phyloP scores from a whole-genome alignment of 64 coral and sea anemone species.

The Orbicella faveolata region DNA sequence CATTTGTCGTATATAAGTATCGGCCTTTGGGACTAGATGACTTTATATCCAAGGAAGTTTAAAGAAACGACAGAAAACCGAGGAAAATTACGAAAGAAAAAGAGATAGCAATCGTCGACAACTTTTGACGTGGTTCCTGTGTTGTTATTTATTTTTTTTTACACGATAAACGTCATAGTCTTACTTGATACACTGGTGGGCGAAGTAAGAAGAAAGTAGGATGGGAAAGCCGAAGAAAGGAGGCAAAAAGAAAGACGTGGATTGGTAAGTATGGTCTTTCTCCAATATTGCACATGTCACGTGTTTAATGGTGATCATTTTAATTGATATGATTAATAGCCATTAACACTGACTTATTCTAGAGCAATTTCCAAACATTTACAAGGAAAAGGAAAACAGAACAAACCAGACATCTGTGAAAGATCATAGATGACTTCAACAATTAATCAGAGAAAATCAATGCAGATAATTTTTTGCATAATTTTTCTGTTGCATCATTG shows the following conservation, averaged over 20 bases:
- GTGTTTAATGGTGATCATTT: background rate
- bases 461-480: too few species aligned
- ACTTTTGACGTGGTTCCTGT: background rate
- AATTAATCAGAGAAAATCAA: too few species aligned
- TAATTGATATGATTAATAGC: background rate
- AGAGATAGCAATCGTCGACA: background rate
- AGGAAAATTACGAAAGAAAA: constrained; percentile 6
- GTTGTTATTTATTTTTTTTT: background rate
- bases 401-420: too few species aligned
- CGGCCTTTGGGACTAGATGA: constrained; percentile 7
- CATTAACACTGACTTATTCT: background rate
- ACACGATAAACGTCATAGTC: background rate
- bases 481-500: too few species aligned
- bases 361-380: background rate
- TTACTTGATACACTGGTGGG: background rate
- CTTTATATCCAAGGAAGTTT: background rate
- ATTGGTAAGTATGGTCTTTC: background rate
- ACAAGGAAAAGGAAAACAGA: too few species aligned
- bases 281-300: background rate
- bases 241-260: constrained; percentile 16
- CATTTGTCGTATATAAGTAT: background rate
- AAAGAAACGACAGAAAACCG: background rate
- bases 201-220: background rate
- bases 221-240: constrained; percentile 47
- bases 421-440: too few species aligned